Base-by-base conservation (phyloP, 92 coral and sea anemone species). In the Siderastrea siderea region DNA sequence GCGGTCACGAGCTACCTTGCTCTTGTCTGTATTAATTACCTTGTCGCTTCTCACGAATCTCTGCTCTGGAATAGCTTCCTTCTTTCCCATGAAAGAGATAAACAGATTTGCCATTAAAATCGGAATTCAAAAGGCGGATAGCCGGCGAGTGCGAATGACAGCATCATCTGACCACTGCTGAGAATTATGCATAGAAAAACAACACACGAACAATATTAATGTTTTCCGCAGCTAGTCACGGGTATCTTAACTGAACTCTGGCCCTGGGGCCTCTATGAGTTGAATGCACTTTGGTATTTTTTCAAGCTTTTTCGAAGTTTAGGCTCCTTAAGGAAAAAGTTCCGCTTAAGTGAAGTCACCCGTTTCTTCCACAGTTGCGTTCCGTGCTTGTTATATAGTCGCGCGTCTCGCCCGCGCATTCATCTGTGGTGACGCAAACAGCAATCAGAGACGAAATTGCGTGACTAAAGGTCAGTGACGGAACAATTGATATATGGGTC, bases 401-500 rank as follows among this genome's bases (percentile, higher is more conserved):
- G 61, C 52, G 68, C 68, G 66, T 61, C 66, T 64, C 81, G 68
- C 62, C 81, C 81, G 81, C 68, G 81, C 81, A 77, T 77, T 59
- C 68, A 47, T 57, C 69, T 43, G 10, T 52, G 38, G 69, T 82
- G 86, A 81, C 85, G 85, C 85, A 81, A 81, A 26, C 47, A n/a
- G 49, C 59, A 72, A 52, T 44, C 13, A 44, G 6, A 65, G 48
- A 15, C 13, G 59, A 13, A 43, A 71, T 82, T 82, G 86, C 86
- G 86, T 82, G 86, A 82, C 86, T 46, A 16, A 52, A 80, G 78
- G 86, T 82, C 86, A 79, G 64, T 12, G 81, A 58, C 65, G 15
- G 64, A 12, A 59, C 64, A 59, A 14, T 61, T 14, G n/a, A 16
- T 1, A 61, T 2, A 5, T 55, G 8, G 26, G 3, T 14, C 2